Base-by-base conservation (phyloP, 2,888 invertebrate genomes). In the Scaptomyza caliginosa region DNA sequence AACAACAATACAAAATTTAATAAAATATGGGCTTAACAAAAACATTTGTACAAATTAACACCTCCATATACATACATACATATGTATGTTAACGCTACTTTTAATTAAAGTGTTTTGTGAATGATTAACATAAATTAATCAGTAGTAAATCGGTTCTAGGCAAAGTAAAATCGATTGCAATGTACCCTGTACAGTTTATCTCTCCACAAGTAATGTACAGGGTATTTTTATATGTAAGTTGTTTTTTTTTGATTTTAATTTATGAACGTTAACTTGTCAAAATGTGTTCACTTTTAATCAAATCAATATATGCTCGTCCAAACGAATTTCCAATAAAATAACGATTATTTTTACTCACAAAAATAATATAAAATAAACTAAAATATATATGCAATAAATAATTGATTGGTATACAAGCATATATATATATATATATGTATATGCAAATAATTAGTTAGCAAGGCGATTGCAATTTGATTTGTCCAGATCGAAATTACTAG, bases 21-120 rank as follows among this genome's bases (percentile, higher is more conserved):
- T 17, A 24, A 50, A 75, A 49, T 43, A 32, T 23, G 26, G 34
- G 42, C 46, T 52, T 60, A 49, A 51, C 34, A 32, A 60, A 77
- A 79, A 58, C 46, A 72, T 69, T 56, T 67, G 36, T 72, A 64
- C 64, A 72, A 72, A 81, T 81, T 66, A 77, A 74, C 78, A 72
- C 78, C 49, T 74, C 40, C 49, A 34, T 0, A 34, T 30, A 11
- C 1, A 32, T 23, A 24, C n/a, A 38, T 38, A 16, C 34, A 34
- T 5, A 58, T 67, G 16, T 23, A 24, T 42, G 24, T 1, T 39
- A 13, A 54, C 51, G 16, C 26, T 7, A 32, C 6, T 26, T 32
- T 43, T 57, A 69, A 72, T 78, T 63, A 63, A 63, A 69, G 48
- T 57, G 51, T 63, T 78, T 81, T 82, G 38, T 58, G 50, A 38